Evolutionary conservation across 2,113 vertebrate genomes (phyloP), one percentile per base, ranked within the genome.

Genomic region (Plectropomus leopardus): DNA sequence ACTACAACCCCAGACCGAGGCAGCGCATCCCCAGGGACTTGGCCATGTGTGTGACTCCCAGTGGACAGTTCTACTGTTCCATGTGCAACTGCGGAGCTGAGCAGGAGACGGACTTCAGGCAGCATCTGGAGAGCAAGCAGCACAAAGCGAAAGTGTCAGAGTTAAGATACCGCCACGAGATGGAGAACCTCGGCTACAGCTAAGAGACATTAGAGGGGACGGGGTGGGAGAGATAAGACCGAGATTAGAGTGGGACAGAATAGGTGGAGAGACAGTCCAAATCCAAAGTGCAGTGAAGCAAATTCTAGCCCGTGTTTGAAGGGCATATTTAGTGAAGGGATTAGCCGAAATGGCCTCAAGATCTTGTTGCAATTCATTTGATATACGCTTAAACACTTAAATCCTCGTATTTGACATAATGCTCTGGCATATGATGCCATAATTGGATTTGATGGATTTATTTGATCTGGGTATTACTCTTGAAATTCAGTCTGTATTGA

Each of bases 11-110:
- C 0, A 96, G 98, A 23, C 97, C 98, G 0, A 96, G 98, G 53
- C 98, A 99, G 93, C 95, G 97, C 61, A 99, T 99, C 82, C 98
- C 98, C 4, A 95, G 98, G 0, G 98, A 99, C 86, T 93, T 99
- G 70, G 98, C 98, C 80, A 99, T 99, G 98, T 99, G 98, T 0
- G 98, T 99, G 70, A 99, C 98, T 1, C 98, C 98, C 79, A 99
- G 98, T 0, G 98, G 98, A 45, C 98, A 98, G 94, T 99, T 98
- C 94, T 99, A 99, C 94, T 99, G 98, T 91, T 99, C 97, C 73
- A 98, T 99, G 98, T 99, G 98, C 92, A 98, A 99, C 48, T 96
- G 96, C 0, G 98, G 98, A 4, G 98, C 98, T 28, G 93, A 97
- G 1, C 98, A 99, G 90, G 98, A 99, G 91, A 80, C 95, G 28